These are phyloP conservation scores for Brachypterus glaber DNA, from an alignment of 2,888 invertebrate species.

Conservation along the genomic window DNA sequence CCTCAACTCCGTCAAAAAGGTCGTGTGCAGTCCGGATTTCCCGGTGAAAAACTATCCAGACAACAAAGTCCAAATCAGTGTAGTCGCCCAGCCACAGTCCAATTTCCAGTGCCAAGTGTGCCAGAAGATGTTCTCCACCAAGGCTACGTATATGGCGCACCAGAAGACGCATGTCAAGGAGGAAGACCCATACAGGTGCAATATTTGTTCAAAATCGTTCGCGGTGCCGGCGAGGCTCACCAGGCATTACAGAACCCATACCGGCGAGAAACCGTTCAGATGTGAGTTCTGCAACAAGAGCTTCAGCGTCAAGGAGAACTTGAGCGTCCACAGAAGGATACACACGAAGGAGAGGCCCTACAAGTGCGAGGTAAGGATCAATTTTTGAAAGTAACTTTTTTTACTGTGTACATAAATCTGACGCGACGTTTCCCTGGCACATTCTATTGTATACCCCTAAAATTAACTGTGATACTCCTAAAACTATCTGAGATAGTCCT, in stretches of 20 bases:
- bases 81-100: conserved; percentile 11
- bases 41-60: conserved; percentile 40
- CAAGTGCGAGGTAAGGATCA: conserved; percentile 58
- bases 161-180: conserved; percentile 36
- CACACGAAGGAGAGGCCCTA: conserved; percentile 89
- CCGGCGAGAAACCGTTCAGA: conserved; percentile 77
- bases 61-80: conserved; percentile 19
- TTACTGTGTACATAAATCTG: too few relatives aligned
- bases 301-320: conserved; percentile 86
- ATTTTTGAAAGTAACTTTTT: too few relatives aligned
- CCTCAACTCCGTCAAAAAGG: conserved; percentile 39
- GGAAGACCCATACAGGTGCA: conserved; percentile 72
- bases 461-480: too few relatives aligned
- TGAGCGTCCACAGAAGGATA: conserved; percentile 80
- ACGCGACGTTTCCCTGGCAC: too few relatives aligned
- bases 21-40: conserved; percentile 52
- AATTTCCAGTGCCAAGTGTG: conserved; percentile 39
- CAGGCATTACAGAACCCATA: conserved; percentile 82
- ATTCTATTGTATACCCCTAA: too few relatives aligned
- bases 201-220: conserved; percentile 84
- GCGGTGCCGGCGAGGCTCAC: conserved; percentile 79
- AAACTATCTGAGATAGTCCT: too few relatives aligned
- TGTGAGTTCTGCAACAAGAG: conserved; percentile 89
- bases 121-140: conserved; percentile 37
- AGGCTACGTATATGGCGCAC: conserved; percentile 34